Evolutionary conservation across 2,113 vertebrate species (phyloP), one percentile per base, ranked within the genome.

Genomic region (Thinocorus orbignyianus): DNA sequence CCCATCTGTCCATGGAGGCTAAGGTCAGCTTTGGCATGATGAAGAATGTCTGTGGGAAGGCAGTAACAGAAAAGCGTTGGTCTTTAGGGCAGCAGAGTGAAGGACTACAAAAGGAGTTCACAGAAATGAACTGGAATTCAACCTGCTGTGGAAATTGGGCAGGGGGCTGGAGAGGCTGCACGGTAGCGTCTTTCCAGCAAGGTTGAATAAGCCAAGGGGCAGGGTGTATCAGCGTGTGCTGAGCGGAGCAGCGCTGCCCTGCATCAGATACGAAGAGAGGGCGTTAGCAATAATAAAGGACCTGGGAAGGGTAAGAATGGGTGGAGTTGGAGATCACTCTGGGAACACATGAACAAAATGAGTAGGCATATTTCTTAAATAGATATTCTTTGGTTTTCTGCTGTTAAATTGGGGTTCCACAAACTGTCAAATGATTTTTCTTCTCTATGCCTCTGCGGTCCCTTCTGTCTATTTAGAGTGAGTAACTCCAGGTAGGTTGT

Each of bases 31-130:
- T 92, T 87, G 58, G 70, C 70, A 39, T 69, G 71, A 68, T 88
- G 69, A 93, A 88, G 92, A 96, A 88, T 69, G 52, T 81, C 69
- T 78, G 52, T 92, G 70, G 77, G 77, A 94, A 91, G 80, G 41
- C 77, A 93, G 1, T 62, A 74, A 72, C 62, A 87, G 62, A 85
- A 70, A 87, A 91, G 37, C 0, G 0, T n/a, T 80, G 88, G 60
- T 86, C 86, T 90, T 84, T 20, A 92, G 55, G 73, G 66, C 91
- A 84, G 69, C 55, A 58, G 35, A 88, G 33, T 15, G 61, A 90
- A 83, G 52, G 61, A 64, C 44, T 65, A 42, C 85, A 79, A 86
- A 76, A 74, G 48, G 35, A 78, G 73, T 76, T 86, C 51, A 69
- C 61, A 83, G 86, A 92, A 81, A 72, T 41, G 68, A 86, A 54